Evolutionary conservation across 1,140 invertebrate species (phyloP).

Genomic region (Halyomorpha halys): DNA sequence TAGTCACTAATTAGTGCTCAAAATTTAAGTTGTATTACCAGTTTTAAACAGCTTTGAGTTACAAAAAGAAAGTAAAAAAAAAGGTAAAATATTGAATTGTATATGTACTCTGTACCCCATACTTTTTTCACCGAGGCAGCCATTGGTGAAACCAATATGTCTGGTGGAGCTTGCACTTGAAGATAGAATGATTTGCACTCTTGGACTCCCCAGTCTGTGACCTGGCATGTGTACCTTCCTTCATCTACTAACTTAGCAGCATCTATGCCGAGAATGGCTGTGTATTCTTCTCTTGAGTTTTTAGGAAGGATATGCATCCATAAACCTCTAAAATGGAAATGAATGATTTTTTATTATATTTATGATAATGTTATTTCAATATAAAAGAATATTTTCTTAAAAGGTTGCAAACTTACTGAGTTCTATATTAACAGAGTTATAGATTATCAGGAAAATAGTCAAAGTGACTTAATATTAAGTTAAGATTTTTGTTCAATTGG

Average conservation of each 20-base stretch:
- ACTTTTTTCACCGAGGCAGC: slow-evolving; percentile 62
- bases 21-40: too few relatives aligned
- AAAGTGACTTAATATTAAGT: too few relatives aligned
- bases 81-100: too few relatives aligned
- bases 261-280: slow-evolving; percentile 55
- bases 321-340: slow-evolving; percentile 35
- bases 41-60: too few relatives aligned
- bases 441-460: too few relatives aligned
- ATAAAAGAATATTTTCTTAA: too few relatives aligned
- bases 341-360: background rate
- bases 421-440: too few relatives aligned
- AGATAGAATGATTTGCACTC: slow-evolving; percentile 58
- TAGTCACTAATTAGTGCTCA: too few relatives aligned
- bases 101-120: slow-evolving; percentile 1
- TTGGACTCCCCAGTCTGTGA: slow-evolving; percentile 59
- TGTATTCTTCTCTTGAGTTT: slow-evolving; percentile 53
- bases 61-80: too few relatives aligned
- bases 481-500: too few relatives aligned
- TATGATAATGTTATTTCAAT: too few relatives aligned
- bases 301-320: slow-evolving; percentile 41
- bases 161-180: slow-evolving; percentile 52
- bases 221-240: slow-evolving; percentile 61
- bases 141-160: slow-evolving; percentile 58
- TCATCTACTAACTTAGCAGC: slow-evolving; percentile 50
- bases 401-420: too few relatives aligned